Conservation (phyloP, 2,113 vertebrate genomes). For the Mormyrus lacerda region DNA sequence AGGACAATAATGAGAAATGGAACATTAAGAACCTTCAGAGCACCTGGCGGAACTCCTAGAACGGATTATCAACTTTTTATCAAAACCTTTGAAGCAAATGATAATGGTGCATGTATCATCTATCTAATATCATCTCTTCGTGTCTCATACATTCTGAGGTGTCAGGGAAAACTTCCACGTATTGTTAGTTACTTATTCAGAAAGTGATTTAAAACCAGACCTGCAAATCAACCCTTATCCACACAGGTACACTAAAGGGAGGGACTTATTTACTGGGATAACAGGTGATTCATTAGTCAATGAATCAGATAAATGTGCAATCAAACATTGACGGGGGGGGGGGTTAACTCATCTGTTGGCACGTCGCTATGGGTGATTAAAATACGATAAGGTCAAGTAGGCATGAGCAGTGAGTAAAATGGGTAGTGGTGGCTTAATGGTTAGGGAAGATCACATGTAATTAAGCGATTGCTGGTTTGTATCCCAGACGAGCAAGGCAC, state of each 20-base stretch:
- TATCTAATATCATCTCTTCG: not conserved
- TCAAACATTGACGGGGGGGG: not conserved
- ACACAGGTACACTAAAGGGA: not conserved
- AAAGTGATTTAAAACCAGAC: not conserved
- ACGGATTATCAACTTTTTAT: not conserved
- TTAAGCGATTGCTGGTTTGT: too few species aligned
- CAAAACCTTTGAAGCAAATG: not conserved
- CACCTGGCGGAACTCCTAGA: not conserved
- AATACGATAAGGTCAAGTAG: not conserved
- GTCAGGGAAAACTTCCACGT: not conserved
- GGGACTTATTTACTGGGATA: not conserved
- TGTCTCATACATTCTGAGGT: not conserved
- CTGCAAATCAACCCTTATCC: not conserved
- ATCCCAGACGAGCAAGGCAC: too few species aligned
- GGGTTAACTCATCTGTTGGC: not conserved
- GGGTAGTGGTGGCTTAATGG: too few species aligned
- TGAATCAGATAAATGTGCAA: not conserved
- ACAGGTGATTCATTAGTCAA: not conserved
- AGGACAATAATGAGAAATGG: not conserved
- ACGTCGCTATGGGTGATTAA: not conserved
- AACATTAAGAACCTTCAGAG: not conserved
- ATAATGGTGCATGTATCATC: not conserved
- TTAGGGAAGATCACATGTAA: too few species aligned
- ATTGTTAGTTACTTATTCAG: not conserved
- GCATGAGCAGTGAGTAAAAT: not conserved